Conservation (phyloP, 23 tunicate genomes). For the Ciona savignyi region DNA sequence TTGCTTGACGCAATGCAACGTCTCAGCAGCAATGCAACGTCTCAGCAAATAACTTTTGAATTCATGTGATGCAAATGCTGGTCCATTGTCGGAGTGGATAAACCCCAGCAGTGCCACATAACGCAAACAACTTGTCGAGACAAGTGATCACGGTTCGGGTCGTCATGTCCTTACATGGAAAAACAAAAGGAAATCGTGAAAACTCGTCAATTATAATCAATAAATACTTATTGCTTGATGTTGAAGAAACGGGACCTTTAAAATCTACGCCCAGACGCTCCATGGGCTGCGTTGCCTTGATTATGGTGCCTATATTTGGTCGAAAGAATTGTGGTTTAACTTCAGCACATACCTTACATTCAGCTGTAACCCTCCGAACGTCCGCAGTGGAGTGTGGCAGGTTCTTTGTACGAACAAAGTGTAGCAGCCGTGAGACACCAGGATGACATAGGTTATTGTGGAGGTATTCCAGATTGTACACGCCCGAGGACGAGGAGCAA, state of each 20-base stretch:
- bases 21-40: too few relatives aligned
- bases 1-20: too few relatives aligned
- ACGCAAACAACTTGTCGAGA: neutral
- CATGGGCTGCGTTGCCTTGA: conserved; percentile 1
- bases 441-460: conserved; percentile 4
- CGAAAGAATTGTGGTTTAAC: conserved; percentile 7
- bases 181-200: conserved; percentile 19
- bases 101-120: conserved; percentile 2
- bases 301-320: neutral
- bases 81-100: too few relatives aligned
- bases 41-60: too few relatives aligned
- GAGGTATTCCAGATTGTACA: neutral
- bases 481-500: neutral
- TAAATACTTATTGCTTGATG: neutral
- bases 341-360: conserved; percentile 1
- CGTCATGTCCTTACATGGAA: conserved; percentile 10
- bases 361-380: neutral
- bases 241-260: conserved; percentile 18
- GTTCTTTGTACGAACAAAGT: conserved; percentile 6
- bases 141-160: conserved; percentile 5
- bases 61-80: too few relatives aligned
- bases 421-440: neutral
- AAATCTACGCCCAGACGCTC: conserved; percentile 1
- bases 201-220: conserved; percentile 13
- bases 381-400: conserved; percentile 14